Base-by-base conservation (phyloP, 2,888 invertebrate genomes). In the Cepaea hortensis region DNA sequence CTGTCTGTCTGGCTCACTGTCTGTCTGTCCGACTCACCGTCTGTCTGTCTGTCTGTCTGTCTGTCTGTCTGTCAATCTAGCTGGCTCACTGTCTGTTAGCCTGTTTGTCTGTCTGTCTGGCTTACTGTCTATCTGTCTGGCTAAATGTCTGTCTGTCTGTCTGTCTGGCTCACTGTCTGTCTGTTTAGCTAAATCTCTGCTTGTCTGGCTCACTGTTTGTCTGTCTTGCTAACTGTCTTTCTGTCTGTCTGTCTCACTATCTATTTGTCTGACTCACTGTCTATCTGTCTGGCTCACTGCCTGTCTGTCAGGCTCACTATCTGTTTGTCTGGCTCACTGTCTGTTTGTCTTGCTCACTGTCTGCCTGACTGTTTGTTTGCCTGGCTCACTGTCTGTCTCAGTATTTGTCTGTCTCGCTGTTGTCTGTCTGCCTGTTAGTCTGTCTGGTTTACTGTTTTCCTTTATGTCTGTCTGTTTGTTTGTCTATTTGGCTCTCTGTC, bases 31-130 rank as follows among this genome's bases (percentile, higher is more conserved):
- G n/a, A n/a, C n/a, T n/a, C n/a, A n/a, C n/a, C n/a, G 35, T 65
- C 65, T 65, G 65, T 65, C 65, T 65, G 65, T 65, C 65, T 65
- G 65, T 65, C 65, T 65, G 65, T 65, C 65, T 65, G 65, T 65
- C 65, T 65, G 65, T 65, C 65, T 65, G 65, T 65, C 65, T 65
- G 65, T 65, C 65, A 13, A 18, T 65, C 65, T 65, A 18, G 9
- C 65, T 65, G 65, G 9, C 65, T 65, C 13, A 13, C 65, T 65
- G 1, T 65, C 65, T 65, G 65, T 65, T 2, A 13, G 65, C 18
- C 65, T 65, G 65, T 65, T 18, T 65, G 13, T 13, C 65, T 65
- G 65, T 2, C 2, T 65, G 65, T 65, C 65, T 65, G 13, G 18
- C 65, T 65, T 9, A 13, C 9, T 65, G 9, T 65, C 65, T 65